Conservation (phyloP, 2,888 invertebrate genomes). For the Globia sparganii region DNA sequence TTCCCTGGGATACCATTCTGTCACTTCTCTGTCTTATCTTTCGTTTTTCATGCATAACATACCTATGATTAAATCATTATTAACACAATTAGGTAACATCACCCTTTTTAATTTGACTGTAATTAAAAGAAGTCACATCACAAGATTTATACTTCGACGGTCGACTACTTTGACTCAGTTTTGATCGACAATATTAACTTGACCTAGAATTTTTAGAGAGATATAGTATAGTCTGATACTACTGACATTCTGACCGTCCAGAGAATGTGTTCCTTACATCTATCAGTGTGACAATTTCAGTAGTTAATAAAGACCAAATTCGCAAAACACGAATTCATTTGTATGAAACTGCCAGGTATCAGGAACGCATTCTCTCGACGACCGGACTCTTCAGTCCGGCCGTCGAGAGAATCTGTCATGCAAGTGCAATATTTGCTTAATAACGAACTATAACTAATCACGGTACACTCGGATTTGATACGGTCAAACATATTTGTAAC, state of each 20-base stretch:
- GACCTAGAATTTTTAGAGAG: not conserved
- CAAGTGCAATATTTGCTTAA: slow-evolving; percentile 7
- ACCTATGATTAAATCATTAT: not conserved
- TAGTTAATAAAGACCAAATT: no score
- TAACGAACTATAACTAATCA: slow-evolving; percentile 13
- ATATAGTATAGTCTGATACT: not conserved
- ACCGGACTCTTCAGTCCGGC: no score
- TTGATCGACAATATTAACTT: no score
- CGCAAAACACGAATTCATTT: no score
- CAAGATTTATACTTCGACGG: not conserved
- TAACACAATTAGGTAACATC: not conserved
- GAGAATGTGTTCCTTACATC: no score
- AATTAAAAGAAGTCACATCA: not conserved
- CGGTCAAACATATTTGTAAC: slow-evolving; percentile 20
- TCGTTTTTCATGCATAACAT: not conserved
- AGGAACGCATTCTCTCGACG: no score
- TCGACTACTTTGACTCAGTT: not conserved
- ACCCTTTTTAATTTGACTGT: not conserved
- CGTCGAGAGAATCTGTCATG: not conserved
- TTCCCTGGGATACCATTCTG: no score
- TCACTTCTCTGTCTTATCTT: no score
- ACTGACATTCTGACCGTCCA: no score
- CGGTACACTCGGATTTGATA: slow-evolving; percentile 4
- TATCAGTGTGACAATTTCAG: no score
- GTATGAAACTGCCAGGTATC: no score